phyloP scores from a whole-genome alignment of 2,888 invertebrate species.

The Metellina segmentata region DNA sequence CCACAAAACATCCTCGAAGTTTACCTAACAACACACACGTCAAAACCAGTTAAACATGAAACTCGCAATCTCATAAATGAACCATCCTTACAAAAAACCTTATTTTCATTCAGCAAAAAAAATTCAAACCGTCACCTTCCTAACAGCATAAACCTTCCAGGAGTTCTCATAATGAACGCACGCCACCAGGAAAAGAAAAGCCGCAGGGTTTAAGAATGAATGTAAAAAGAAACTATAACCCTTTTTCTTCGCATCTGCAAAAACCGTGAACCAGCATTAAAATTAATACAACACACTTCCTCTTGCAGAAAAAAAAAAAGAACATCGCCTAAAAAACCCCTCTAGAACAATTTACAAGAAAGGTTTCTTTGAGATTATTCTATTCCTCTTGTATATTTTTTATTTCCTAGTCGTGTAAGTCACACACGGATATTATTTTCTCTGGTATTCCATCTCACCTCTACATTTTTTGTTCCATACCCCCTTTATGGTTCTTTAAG shows the following conservation, averaged over 20 bases:
- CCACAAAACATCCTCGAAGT: no score
- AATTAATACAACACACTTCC: conserved; percentile 54
- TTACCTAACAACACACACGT: no score
- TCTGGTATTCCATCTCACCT: conserved; percentile 32
- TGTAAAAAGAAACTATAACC: not conserved
- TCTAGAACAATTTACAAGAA: conserved; percentile 58
- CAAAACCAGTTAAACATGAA: no score
- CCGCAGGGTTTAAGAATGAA: not conserved
- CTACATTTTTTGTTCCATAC: not conserved
- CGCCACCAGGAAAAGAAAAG: not conserved
- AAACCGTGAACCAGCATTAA: conserved; percentile 48
- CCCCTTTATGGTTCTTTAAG: conserved; percentile 1
- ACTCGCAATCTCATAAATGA: no score
- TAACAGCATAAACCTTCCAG: no score
- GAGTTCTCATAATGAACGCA: not conserved
- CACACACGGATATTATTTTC: conserved; percentile 57
- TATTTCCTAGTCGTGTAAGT: conserved; percentile 32
- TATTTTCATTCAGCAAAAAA: no score
- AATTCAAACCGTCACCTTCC: no score
- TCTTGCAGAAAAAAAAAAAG: conserved; percentile 13
- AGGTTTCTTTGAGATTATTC: conserved; percentile 24
- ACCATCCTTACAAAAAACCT: no score
- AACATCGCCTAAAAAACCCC: not conserved
- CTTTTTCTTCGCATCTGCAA: not conserved
- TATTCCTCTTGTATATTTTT: not conserved